phyloP scores from a whole-genome alignment of 2,888 invertebrate genomes.

The Malacosoma neustria region DNA sequence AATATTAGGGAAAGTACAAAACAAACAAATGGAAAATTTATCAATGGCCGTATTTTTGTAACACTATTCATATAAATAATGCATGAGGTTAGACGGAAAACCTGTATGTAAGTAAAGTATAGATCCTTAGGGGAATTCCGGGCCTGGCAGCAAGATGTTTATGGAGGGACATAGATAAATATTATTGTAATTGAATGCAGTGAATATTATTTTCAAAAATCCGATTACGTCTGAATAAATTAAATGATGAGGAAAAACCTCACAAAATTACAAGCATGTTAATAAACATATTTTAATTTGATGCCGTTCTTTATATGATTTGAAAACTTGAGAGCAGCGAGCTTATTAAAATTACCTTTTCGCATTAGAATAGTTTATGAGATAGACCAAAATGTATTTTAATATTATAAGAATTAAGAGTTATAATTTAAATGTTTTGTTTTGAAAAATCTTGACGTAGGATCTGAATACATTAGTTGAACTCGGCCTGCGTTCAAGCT shows the following conservation, averaged over 20 bases:
- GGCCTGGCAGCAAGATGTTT: too few species aligned
- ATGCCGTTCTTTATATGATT: neutral
- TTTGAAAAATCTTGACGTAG: too few species aligned
- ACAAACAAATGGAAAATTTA: too few species aligned
- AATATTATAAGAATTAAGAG: neutral
- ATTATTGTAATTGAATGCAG: too few species aligned
- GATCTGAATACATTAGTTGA: conserved; percentile 3
- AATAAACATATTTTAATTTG: neutral
- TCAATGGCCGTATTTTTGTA: too few species aligned
- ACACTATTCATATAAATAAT: too few species aligned
- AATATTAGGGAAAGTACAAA: too few species aligned
- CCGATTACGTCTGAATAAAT: conserved; percentile 3
- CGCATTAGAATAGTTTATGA: neutral
- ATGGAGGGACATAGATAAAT: too few species aligned
- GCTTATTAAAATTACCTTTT: neutral
- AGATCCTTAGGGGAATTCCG: too few species aligned
- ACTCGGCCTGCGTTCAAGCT: conserved; percentile 15
- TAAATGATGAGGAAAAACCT: conserved; percentile 1
- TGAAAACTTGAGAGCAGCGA: neutral
- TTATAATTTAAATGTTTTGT: conserved; percentile 1
- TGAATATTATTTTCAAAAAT: too few species aligned
- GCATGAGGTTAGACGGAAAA: too few species aligned
- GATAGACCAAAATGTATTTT: neutral
- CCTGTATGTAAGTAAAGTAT: too few species aligned
- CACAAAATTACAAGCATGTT: neutral